A percentile compares a stretch with the other conserved stretches of the same genome.
These are phyloP conservation scores for Calyptommatus sinebrachiatus DNA, from an alignment of 2,113 vertebrate species.

Conservation along the genomic window DNA sequence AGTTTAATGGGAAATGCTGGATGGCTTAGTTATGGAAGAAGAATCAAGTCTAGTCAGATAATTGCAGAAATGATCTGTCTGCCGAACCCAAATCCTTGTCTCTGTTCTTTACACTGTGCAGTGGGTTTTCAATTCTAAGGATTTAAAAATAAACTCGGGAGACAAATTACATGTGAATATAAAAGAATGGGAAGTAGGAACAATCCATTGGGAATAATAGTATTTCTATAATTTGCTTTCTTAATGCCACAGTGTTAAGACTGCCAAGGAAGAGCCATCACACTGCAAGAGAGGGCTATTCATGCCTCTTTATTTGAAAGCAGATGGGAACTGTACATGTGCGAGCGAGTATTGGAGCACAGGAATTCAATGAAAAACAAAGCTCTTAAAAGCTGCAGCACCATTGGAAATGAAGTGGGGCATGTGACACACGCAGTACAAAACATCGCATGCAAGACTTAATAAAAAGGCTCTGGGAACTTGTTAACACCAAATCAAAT, in stretches of 20 bases:
- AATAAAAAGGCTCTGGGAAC: background rate
- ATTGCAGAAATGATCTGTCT: background rate
- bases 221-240: conserved; percentile 3
- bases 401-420: conserved; percentile 6
- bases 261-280: background rate
- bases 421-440: background rate
- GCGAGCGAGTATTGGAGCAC: background rate
- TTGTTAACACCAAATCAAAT: conserved; percentile 9
- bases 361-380: conserved; percentile 1
- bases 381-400: background rate
- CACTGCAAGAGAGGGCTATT: background rate
- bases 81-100: conserved; percentile 5
- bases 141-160: background rate
- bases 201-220: background rate
- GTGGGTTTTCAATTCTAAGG: conserved; percentile 4
- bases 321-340: conserved; percentile 3
- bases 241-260: background rate
- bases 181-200: background rate
- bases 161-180: background rate
- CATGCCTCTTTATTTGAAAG: conserved; percentile 1
- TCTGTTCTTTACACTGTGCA: background rate
- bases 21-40: background rate
- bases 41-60: background rate
- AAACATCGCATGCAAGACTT: background rate
- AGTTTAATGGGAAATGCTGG: conserved; percentile 9